Evolutionary conservation across 1,140 invertebrate genomes (phyloP), one percentile per base, ranked within the genome.

Genomic region (Drosophila punjabiensis): DNA sequence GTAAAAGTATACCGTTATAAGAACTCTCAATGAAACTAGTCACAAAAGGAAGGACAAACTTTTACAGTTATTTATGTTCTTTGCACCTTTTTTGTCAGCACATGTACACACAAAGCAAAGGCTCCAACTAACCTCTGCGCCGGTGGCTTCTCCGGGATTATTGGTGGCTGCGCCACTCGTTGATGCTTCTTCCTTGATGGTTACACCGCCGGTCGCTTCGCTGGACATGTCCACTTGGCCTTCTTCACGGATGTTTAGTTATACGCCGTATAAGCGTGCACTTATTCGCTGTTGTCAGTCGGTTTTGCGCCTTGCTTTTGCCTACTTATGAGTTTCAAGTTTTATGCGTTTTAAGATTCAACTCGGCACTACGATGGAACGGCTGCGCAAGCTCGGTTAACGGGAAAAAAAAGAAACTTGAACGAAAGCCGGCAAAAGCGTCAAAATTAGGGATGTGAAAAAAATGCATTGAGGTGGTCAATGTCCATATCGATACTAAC

Each of bases 191-290:
- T 53, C 83, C 53, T 62, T 64, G 16, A 45, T 71, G 8, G 60
- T 81, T 20, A 74, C 81, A n/a, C 65, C 61, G 64, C 82, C 67
- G 39, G 73, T 32, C 37, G 82, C 50, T 50, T 84, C 82, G 13
- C 48, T 65, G 18, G 83, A 68, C 66, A 86, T 78, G 47, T 66
- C 69, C 78, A 65, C 63, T 67, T 45, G 33, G 6, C 13, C 32
- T n/a, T 33, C 3, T 28, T 16, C 30, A 24, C 20, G 5, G 16
- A 18, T 43, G 13, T 52, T 37, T 9, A 62, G 10, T 33, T 73
- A 11, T 6, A 3, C 11, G 1, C 10, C 7, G 11, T 11, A 11
- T n/a, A 14, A 20, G 8, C 4, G 13, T n/a, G 33, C 53, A 56
- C 18, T 37, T 37, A 1, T 24, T 11, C n/a, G 10, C 58, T 30